Conservation (phyloP, 2,888 invertebrate species). For the Dolichopus griseipennis region DNA sequence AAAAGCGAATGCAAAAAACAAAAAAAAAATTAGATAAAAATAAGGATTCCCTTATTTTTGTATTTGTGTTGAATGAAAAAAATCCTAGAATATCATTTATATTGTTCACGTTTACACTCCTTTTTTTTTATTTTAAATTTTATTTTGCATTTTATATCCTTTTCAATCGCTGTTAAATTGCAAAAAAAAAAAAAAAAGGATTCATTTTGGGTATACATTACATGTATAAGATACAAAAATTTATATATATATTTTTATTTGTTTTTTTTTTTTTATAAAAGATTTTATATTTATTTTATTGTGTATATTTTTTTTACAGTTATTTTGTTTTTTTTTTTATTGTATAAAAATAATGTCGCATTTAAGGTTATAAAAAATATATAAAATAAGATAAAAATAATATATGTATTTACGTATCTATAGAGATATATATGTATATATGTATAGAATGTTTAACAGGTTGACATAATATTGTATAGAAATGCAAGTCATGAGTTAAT, state of each 20-base stretch:
- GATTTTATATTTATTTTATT: not conserved
- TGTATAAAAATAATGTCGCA: constrained; percentile 4
- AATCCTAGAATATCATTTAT: not conserved
- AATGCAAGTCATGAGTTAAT: too few relatives aligned
- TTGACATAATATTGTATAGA: too few relatives aligned
- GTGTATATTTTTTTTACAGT: not conserved
- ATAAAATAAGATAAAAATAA: too few relatives aligned
- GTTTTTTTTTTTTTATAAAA: not conserved
- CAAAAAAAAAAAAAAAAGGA: not conserved
- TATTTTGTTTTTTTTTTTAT: not conserved
- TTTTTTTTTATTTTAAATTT: not conserved
- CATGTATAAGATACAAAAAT: not conserved
- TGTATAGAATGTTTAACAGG: too few relatives aligned
- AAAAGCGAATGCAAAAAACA: too few relatives aligned
- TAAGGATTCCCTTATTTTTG: not conserved
- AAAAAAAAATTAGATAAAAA: not conserved
- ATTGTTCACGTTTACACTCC: not conserved
- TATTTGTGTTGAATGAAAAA: too few relatives aligned
- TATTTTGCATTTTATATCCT: not conserved
- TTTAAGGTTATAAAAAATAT: not conserved
- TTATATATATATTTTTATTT: not conserved
- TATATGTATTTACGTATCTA: too few relatives aligned
- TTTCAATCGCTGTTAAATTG: constrained; percentile 1
- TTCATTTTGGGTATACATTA: not conserved
- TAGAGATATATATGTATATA: too few relatives aligned